A percentile compares a stretch with the other conserved stretches of the same genome.
phyloP scores from a whole-genome alignment of 2,113 vertebrate species.

The Meleagris gallopavo region DNA sequence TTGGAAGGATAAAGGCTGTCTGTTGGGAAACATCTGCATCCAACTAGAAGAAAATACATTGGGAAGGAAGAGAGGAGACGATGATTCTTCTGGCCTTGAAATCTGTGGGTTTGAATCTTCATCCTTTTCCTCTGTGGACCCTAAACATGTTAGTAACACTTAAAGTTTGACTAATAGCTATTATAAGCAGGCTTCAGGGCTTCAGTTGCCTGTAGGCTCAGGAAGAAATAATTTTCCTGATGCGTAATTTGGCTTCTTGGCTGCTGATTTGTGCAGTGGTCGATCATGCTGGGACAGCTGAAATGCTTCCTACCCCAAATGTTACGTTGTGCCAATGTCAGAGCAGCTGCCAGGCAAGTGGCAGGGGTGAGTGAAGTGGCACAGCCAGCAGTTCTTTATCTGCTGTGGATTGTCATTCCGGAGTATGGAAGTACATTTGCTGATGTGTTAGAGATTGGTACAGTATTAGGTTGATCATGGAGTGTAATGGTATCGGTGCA shows the following conservation, averaged over 20 bases:
- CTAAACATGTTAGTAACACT: not conserved
- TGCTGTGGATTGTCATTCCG: not conserved
- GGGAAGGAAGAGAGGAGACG: not conserved
- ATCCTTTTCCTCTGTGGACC: not conserved
- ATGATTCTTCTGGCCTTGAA: not conserved
- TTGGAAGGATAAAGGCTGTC: not conserved
- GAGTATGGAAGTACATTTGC: not conserved
- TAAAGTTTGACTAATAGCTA: not conserved
- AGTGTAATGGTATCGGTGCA: not conserved
- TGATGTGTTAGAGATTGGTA: not conserved
- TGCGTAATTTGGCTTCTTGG: slow-evolving; percentile 28
- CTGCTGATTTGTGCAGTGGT: not conserved
- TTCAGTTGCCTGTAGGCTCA: not conserved
- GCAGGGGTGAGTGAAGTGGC: not conserved
- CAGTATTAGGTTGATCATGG: not conserved
- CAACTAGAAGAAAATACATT: not conserved
- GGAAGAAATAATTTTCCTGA: slow-evolving; percentile 25
- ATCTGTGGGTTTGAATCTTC: not conserved
- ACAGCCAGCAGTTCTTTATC: not conserved
- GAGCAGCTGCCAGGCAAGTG: not conserved
- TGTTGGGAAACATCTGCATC: not conserved
- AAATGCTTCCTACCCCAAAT: not conserved
- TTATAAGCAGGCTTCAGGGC: not conserved
- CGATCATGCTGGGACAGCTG: not conserved
- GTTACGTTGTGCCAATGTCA: accelerated